Evolutionary conservation across 2,888 invertebrate genomes (phyloP).

Genomic region (Pyrocoelia pectoralis): DNA sequence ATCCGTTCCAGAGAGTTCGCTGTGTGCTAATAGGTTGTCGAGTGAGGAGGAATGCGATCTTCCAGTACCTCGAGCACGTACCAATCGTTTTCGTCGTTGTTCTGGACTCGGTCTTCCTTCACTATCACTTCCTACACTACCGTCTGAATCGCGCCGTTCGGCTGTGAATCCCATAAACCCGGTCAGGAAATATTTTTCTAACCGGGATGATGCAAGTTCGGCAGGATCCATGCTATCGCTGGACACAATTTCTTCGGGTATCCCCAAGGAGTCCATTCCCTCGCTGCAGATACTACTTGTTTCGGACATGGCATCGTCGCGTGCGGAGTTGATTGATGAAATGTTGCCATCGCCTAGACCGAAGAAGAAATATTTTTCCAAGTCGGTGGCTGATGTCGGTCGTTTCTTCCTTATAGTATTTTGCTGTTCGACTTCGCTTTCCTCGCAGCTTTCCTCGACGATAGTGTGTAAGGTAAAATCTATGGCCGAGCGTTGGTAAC

Average conservation of each 20-base stretch:
- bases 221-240: slow-evolving; percentile 66
- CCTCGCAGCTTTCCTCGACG: slow-evolving; percentile 93
- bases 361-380: slow-evolving; percentile 92
- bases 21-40: slow-evolving; percentile 77
- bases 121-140: slow-evolving; percentile 90
- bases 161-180: slow-evolving; percentile 85
- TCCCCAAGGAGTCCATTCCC: slow-evolving; percentile 76
- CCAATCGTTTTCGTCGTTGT: slow-evolving; percentile 81
- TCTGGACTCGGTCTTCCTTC: slow-evolving; percentile 90
- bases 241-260: slow-evolving; percentile 60
- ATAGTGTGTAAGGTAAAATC: slow-evolving; percentile 93
- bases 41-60: slow-evolving; percentile 83
- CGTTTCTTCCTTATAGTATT: slow-evolving; percentile 66
- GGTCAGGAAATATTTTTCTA: slow-evolving; percentile 89
- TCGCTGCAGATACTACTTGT: slow-evolving; percentile 88
- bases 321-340: slow-evolving; percentile 62
- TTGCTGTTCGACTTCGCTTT: slow-evolving; percentile 81
- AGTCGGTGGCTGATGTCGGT: slow-evolving; percentile 79
- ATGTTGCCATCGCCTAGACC: slow-evolving; percentile 78
- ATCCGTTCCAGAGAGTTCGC: slow-evolving; percentile 61
- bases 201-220: slow-evolving; percentile 81
- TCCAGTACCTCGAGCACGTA: slow-evolving; percentile 83
- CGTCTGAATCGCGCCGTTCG: slow-evolving; percentile 80
- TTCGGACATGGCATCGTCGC: slow-evolving; percentile 77
- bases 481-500: slow-evolving; percentile 83